phyloP scores from a whole-genome alignment of 1,140 invertebrate genomes.

The Papilio glaucus region DNA sequence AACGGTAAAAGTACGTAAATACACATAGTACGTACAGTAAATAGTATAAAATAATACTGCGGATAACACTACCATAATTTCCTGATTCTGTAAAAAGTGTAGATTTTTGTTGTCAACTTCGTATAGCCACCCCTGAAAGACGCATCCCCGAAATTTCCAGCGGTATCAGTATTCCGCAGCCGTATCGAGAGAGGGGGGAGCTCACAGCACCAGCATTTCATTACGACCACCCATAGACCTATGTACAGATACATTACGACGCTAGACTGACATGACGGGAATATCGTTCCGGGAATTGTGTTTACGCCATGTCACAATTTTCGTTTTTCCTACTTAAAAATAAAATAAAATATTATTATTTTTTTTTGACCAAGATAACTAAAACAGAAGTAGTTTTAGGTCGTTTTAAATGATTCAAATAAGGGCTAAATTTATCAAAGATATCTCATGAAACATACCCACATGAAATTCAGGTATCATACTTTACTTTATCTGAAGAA shows the following conservation, averaged over 20 bases:
- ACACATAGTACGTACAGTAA: too few relatives aligned
- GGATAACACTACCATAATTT: background rate
- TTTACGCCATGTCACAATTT: constrained; percentile 18
- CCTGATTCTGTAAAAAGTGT: constrained; percentile 44
- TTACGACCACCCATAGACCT: constrained; percentile 53
- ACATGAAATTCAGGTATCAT: too few relatives aligned
- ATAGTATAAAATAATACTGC: background rate
- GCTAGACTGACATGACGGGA: constrained; percentile 21
- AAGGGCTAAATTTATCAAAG: too few relatives aligned
- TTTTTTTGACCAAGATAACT: background rate
- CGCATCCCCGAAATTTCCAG: constrained; percentile 51
- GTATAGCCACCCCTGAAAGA: constrained; percentile 38
- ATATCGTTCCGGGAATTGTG: background rate
- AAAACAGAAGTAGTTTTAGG: background rate
- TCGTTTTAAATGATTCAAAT: background rate
- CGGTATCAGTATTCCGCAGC: constrained; percentile 64
- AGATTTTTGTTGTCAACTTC: constrained; percentile 56
- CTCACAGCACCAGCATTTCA: constrained; percentile 63
- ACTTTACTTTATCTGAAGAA: too few relatives aligned
- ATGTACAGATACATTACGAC: constrained; percentile 33
- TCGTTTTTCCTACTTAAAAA: background rate
- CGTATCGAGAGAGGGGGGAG: constrained; percentile 54
- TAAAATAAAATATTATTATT: background rate
- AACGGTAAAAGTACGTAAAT: too few relatives aligned
- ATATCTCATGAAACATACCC: too few relatives aligned